A percentile compares a stretch with the other conserved stretches of the same genome.
Conservation (phyloP, 2,888 invertebrate species). For the Acanthosoma haemorrhoidale region DNA sequence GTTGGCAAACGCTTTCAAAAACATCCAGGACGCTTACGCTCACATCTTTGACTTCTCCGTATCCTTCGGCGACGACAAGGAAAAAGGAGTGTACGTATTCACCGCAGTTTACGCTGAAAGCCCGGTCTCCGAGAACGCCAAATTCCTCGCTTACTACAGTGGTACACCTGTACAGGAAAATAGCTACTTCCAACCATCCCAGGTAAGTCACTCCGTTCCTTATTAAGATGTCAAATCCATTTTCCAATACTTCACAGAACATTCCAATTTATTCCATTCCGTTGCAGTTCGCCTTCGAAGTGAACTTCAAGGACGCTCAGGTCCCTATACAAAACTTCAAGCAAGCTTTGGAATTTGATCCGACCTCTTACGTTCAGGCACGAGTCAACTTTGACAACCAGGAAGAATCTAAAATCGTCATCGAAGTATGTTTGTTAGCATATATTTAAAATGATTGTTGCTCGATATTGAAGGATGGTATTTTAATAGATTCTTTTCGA, state of each 20-base stretch:
- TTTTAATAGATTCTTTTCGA: background rate
- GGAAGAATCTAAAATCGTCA: conserved; percentile 44
- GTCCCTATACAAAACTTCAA: conserved; percentile 45
- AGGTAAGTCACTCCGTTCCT: too few species aligned
- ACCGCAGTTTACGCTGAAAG: conserved; percentile 56
- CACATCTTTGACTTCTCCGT: conserved; percentile 51
- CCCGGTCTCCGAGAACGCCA: conserved; percentile 54
- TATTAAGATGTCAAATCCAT: too few species aligned
- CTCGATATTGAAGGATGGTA: background rate
- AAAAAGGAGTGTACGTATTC: conserved; percentile 51
- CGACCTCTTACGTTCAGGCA: conserved; percentile 31
- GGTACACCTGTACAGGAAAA: conserved; percentile 45
- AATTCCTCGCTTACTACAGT: conserved; percentile 50
- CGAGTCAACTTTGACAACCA: conserved; percentile 34
- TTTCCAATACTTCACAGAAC: too few species aligned
- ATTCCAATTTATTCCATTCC: background rate
- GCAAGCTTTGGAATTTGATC: conserved; percentile 32
- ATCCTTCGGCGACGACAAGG: conserved; percentile 51
- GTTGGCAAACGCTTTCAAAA: background rate
- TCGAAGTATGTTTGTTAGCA: conserved; percentile 41
- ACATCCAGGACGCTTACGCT: conserved; percentile 29
- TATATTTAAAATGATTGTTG: too few species aligned
- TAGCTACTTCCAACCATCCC: conserved; percentile 20
- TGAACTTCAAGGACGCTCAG: conserved; percentile 46
- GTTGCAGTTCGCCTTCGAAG: conserved; percentile 31